These are phyloP conservation scores for Colius striatus DNA, from an alignment of 2,113 vertebrate species.

Conservation along the genomic window DNA sequence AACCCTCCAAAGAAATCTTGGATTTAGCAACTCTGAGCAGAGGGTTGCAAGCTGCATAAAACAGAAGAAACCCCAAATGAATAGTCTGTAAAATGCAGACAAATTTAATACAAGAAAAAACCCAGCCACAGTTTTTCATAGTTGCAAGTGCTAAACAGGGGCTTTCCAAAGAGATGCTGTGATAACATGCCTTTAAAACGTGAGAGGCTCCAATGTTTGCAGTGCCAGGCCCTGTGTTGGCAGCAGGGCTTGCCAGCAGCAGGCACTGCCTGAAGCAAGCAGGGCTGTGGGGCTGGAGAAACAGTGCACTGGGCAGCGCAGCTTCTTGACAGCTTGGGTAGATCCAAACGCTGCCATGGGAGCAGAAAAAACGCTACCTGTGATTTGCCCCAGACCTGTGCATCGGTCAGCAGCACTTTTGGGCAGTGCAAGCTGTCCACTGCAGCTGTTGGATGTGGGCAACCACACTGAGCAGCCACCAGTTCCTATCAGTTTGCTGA, in stretches of 20 bases:
- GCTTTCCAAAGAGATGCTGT: not conserved
- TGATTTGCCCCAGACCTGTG: not conserved
- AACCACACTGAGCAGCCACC: fast-evolving
- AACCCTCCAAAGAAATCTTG: not conserved
- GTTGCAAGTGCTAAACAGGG: not conserved
- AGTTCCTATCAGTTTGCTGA: not conserved
- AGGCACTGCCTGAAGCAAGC: not conserved
- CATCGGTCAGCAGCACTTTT: not conserved
- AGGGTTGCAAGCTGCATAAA: not conserved
- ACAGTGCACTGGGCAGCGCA: not conserved
- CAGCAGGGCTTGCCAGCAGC: not conserved
- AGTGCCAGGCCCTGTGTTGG: not conserved
- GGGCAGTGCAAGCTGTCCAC: not conserved
- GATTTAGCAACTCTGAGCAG: not conserved
- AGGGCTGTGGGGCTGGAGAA: not conserved
- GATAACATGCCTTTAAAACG: not conserved
- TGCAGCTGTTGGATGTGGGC: not conserved
- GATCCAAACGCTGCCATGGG: not conserved
- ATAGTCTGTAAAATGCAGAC: not conserved
- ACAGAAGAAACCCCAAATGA: fast-evolving
- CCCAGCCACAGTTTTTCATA: not conserved
- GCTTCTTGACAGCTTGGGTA: fast-evolving
- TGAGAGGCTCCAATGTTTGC: fast-evolving
- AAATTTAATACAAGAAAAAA: not conserved
- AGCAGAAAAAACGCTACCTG: not conserved